A percentile compares a stretch with the other conserved stretches of the same genome.
Conservation (phyloP, 2,797 vertebrate genomes). For the Helicolenus hilgendorfi region DNA sequence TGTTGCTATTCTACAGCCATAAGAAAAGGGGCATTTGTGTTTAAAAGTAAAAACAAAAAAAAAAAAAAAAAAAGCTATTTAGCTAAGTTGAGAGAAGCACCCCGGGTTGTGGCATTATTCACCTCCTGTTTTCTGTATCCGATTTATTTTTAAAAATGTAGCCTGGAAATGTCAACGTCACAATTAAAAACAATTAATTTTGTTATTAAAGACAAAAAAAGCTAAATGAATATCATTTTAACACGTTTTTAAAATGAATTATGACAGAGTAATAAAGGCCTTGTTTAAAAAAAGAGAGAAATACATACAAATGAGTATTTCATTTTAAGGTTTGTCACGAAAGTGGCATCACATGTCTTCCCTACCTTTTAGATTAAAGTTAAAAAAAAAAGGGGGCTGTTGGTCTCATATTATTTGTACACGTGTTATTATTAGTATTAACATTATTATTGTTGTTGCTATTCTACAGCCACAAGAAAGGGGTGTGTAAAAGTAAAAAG, state of each 20-base stretch:
- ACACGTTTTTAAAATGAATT: neutral
- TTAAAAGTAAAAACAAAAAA: neutral
- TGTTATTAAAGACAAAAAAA: neutral
- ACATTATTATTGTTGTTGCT: neutral
- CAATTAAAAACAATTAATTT: neutral
- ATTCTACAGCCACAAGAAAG: neutral
- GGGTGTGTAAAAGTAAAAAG: neutral
- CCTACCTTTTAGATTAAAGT: neutral
- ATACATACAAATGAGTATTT: neutral
- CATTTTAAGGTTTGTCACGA: neutral
- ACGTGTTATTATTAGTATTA: neutral
- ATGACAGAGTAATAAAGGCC: neutral
- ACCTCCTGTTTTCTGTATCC: neutral
- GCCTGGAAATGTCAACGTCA: neutral
- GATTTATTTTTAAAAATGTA: neutral
- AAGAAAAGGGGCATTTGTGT: neutral
- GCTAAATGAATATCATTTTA: neutral
- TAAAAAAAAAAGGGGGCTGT: neutral
- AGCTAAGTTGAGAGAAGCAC: neutral
- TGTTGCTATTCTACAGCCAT: neutral
- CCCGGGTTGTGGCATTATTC: constrained; percentile 45
- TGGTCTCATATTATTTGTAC: neutral
- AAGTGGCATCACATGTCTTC: neutral
- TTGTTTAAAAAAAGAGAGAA: neutral
- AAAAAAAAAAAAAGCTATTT: neutral